Percentiles rank a stretch among this genome's conserved stretches.
These are phyloP conservation scores for Liposcelis brunnea DNA, from an alignment of 2,888 invertebrate species.

Conservation along the genomic window DNA sequence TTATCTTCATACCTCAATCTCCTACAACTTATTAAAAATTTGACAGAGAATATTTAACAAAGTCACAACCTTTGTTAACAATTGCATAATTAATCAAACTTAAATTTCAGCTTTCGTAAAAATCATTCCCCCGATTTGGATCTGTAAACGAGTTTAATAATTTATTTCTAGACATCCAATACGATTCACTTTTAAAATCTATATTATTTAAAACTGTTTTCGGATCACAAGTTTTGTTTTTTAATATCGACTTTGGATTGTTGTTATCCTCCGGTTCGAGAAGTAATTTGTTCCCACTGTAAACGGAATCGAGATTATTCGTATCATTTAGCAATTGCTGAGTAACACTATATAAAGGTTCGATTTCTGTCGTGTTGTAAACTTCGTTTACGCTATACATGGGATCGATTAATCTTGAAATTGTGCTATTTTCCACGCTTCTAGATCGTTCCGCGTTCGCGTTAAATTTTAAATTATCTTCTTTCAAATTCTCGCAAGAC, in stretches of 20 bases:
- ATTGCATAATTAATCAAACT: not conserved
- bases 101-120: constrained; percentile 7
- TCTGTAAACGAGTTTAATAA: constrained; percentile 1
- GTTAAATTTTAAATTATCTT: constrained; percentile 18
- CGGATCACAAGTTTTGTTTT: too few species aligned
- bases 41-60: too few species aligned
- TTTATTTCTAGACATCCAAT: constrained; percentile 1
- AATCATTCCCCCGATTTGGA: not conserved
- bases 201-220: not conserved
- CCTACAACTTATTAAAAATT: too few species aligned
- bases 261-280: not conserved
- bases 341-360: constrained; percentile 4
- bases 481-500: constrained; percentile 48
- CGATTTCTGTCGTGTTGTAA: constrained; percentile 1
- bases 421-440: not conserved
- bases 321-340: constrained; percentile 1
- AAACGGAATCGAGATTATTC: too few species aligned
- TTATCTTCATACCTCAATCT: too few species aligned
- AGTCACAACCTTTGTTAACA: too few species aligned
- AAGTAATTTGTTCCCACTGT: not conserved
- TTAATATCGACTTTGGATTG: not conserved
- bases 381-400: constrained; percentile 2
- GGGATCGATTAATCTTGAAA: constrained; percentile 7
- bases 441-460: not conserved
- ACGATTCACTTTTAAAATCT: not conserved